Conservation (phyloP, 1,140 invertebrate genomes). For the Chymomyza costata region DNA sequence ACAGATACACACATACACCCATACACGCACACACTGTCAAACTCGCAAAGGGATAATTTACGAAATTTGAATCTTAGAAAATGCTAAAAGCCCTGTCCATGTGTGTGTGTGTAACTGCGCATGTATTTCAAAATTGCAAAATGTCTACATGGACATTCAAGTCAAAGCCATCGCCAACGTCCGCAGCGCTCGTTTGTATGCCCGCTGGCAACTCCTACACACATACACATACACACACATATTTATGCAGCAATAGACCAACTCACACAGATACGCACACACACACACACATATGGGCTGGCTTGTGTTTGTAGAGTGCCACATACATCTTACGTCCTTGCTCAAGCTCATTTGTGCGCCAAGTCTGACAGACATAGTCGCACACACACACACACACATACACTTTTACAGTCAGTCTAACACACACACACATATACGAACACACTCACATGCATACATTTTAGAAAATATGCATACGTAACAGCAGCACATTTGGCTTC, state of each 20-base stretch:
- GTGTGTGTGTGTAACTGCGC: slow-evolving; percentile 43
- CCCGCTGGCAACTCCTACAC: slow-evolving; percentile 4
- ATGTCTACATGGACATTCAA: slow-evolving; percentile 70
- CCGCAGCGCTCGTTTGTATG: slow-evolving; percentile 7
- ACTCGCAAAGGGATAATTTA: slow-evolving; percentile 71
- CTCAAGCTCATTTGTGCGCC: slow-evolving; percentile 66
- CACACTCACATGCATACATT: neutral
- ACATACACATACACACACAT: slow-evolving; percentile 7
- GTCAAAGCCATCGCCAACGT: slow-evolving; percentile 35
- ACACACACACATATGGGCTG: slow-evolving; percentile 5
- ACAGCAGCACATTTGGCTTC: slow-evolving; percentile 66
- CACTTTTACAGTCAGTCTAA: neutral
- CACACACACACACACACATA: slow-evolving; percentile 3
- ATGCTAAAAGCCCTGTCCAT: slow-evolving; percentile 62
- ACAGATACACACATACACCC: slow-evolving; percentile 23
- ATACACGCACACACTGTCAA: slow-evolving; percentile 2
- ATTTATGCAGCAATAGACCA: too few species aligned
- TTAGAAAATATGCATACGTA: slow-evolving; percentile 63
- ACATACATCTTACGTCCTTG: slow-evolving; percentile 67
- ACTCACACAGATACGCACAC: too few species aligned
- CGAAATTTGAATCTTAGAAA: slow-evolving; percentile 74
- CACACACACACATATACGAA: neutral
- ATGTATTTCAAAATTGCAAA: slow-evolving; percentile 72
- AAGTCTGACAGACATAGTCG: slow-evolving; percentile 28
- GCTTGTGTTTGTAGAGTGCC: too few species aligned